Evolutionary conservation across 2,113 vertebrate species (phyloP), one percentile per base, ranked within the genome.

Genomic region (Anthoscopus minutus): DNA sequence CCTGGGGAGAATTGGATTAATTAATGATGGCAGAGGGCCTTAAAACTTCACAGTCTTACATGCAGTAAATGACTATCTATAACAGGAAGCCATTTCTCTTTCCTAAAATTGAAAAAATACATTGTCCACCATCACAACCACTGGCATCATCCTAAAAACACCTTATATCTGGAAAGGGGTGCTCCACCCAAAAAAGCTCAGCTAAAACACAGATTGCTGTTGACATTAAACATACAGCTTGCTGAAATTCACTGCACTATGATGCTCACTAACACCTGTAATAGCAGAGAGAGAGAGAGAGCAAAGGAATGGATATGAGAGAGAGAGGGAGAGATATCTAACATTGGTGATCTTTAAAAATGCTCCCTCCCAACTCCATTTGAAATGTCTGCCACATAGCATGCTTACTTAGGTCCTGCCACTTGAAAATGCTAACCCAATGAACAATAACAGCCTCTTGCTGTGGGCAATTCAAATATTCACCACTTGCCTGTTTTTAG

Each of bases 251-350:
- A 35, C 60, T 71, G 42, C 45, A 24, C 70, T 57, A 30, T 1
- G 1, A 50, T 60, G 66, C 91, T 92, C 58, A 16, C 47, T 47
- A 65, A 71, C 70, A 81, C 65, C 72, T 96, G 38, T 62, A 81
- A 72, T 1, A 91, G 82, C 84, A 90, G 76, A 65, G 87, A 94
- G 91, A 94, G 91, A 94, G 89, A 95, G 88, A 93, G 86, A 15
- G 30, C 78, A 69, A 88, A 78, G 20, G 70, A 95, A 69, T 30
- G 81, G 82, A 84, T 94, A 93, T 48, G 83, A 96, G 91, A 96
- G 94, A 96, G 95, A 92, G 94, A 96, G 93, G 95, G 96, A 96
- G 93, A 96, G 95, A 96, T 72, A 83, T 7, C 89, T 94, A 79
- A 70, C 25, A 28, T 3, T 15, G 28, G 42, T 60, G 15, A 69